Percentiles rank a stretch among this genome's conserved stretches.
Evolutionary conservation across 2,113 vertebrate genomes (phyloP).

Genomic region (Phylloscopus trochiloides): DNA sequence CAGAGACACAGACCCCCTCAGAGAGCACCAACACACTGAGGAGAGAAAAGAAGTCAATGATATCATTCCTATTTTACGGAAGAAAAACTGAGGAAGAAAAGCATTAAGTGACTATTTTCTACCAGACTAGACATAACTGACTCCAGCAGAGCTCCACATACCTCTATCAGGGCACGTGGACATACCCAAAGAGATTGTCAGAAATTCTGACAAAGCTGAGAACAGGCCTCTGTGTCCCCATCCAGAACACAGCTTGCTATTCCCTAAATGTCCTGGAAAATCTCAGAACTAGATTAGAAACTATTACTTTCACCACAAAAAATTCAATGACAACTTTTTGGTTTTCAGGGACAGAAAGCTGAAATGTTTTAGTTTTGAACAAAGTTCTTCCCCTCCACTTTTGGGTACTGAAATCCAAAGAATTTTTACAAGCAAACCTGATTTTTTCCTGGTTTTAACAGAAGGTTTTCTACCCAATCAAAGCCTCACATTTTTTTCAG

Average conservation of each 20-base stretch:
- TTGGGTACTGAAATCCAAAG: constrained; percentile 32
- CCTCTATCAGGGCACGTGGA: neutral
- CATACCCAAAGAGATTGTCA: neutral
- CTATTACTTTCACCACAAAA: constrained; percentile 58
- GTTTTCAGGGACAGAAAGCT: constrained; percentile 40
- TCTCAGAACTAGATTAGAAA: constrained; percentile 60
- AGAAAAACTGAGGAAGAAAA: neutral
- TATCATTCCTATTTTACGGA: neutral
- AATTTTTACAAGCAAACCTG: constrained; percentile 53
- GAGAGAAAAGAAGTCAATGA: neutral
- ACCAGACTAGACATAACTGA: neutral
- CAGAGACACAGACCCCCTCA: neutral
- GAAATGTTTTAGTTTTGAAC: constrained; percentile 43
- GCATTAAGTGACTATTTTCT: neutral
- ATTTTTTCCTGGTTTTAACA: neutral
- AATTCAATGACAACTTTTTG: constrained; percentile 45
- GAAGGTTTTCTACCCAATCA: neutral
- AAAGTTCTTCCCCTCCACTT: neutral
- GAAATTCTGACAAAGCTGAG: neutral
- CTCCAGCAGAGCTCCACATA: neutral
- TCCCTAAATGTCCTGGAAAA: constrained; percentile 61
- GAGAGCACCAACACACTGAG: neutral
- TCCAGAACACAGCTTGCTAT: neutral
- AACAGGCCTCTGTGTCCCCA: neutral
- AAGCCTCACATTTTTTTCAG: neutral